Conservation (phyloP, 2,797 vertebrate genomes). For the Somateria mollissima region DNA sequence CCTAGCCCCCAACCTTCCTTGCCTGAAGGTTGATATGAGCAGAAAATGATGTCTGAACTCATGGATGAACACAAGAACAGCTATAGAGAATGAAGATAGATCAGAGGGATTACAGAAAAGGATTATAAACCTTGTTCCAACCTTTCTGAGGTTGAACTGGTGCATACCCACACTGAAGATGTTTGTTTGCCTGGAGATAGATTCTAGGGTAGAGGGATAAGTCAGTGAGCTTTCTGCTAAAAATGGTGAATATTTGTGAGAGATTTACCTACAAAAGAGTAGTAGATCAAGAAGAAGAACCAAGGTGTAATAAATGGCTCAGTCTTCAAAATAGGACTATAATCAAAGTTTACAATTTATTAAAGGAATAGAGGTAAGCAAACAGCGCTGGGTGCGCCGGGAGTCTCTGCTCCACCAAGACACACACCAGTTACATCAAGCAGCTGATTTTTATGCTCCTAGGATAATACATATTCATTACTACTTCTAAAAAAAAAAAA, state of each 20-base stretch:
- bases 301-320: too few relatives aligned
- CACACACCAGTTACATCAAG: too few relatives aligned
- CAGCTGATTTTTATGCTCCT: too few relatives aligned
- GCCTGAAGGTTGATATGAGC: not conserved
- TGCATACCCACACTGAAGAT: not conserved
- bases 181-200: slow-evolving; percentile 15
- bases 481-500: too few relatives aligned
- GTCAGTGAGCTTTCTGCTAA: not conserved
- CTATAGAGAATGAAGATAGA: not conserved
- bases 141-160: slow-evolving; percentile 14
- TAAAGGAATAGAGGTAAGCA: too few relatives aligned
- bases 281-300: not conserved
- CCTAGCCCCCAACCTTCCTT: not conserved
- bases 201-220: not conserved
- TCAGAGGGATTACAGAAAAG: not conserved
- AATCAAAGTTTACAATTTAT: too few relatives aligned
- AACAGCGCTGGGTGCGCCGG: too few relatives aligned
- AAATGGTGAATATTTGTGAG: not conserved
- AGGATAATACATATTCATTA: too few relatives aligned
- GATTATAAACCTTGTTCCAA: slow-evolving; percentile 32
- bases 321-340: too few relatives aligned
- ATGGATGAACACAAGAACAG: not conserved
- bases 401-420: too few relatives aligned
- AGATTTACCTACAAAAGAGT: not conserved
- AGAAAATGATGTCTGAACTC: not conserved